Percentiles rank a stretch among this genome's conserved stretches.
Evolutionary conservation across 2,113 vertebrate species (phyloP).

Genomic region (Haplotaxodon microlepis): DNA sequence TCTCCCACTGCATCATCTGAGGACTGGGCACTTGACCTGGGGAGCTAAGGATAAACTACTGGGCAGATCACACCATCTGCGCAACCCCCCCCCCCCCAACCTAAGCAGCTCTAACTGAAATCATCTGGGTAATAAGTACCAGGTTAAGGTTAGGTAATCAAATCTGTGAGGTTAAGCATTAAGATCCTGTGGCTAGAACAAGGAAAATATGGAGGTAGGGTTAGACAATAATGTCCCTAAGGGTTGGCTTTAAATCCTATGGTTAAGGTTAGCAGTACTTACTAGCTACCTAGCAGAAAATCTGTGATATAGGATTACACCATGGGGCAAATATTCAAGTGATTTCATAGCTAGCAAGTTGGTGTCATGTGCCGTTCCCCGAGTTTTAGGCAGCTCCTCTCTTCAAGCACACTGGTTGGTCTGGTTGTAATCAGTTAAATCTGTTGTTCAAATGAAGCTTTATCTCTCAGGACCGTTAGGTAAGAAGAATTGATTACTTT

Average conservation of each 20-base stretch:
- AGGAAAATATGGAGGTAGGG: background rate
- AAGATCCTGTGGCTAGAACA: background rate
- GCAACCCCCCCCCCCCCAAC: background rate
- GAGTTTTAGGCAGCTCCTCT: background rate
- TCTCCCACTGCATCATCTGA: background rate
- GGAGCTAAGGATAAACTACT: background rate
- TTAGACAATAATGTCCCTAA: background rate
- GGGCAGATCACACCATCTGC: background rate
- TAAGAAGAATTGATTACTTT: background rate
- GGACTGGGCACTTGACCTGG: background rate
- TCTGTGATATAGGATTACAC: background rate
- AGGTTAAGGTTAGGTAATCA: background rate
- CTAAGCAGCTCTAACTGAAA: background rate
- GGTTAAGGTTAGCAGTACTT: background rate
- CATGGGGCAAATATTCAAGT: background rate
- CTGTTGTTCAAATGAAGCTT: background rate
- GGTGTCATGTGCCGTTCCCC: accelerated
- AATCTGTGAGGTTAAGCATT: background rate
- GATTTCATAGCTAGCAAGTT: background rate
- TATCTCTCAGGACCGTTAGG: accelerated
- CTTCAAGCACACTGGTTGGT: background rate
- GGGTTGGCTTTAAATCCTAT: background rate
- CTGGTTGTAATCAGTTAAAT: background rate
- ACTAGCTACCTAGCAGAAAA: background rate
- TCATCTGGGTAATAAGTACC: background rate